Evolutionary conservation across 2,797 vertebrate genomes (phyloP), one percentile per base, ranked within the genome.

Genomic region (Propithecus perrieri): DNA sequence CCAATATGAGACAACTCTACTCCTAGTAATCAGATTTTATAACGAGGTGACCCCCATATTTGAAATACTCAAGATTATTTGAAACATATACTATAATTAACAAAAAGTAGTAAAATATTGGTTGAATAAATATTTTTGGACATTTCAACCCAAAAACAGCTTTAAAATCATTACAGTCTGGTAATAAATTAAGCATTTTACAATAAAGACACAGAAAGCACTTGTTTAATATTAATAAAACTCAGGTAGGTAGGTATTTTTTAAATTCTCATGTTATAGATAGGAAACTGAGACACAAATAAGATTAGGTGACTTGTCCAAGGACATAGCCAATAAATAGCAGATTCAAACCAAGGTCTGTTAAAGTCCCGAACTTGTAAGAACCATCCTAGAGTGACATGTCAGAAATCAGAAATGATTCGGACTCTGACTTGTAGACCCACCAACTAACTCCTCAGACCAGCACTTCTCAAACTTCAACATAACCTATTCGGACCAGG

Each of bases 131-230:
- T 48, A 67, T 41, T 67, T 59, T 50, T 87, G 38, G 61, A 65
- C 41, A 24, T 69, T 57, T 92, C 80, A 95, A 91, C 22, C 48
- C 41, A 9, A 55, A 94, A 93, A 83, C 41, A 87, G 33, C 43
- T 84, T 85, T 85, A 71, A 89, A 79, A 79, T 88, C 96, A 76
- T 74, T 78, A 93, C 1, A 63, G 57, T 38, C 22, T 83, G 11
- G 13, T 35, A 93, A 55, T 79, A 96, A 96, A 89, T 69, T 75
- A 92, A 76, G n/a, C 72, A 88, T 63, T 90, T 81, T 96, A 35
- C 15, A 85, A 12, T 53, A 83, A 30, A 53, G 17, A 59, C 30
- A 85, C 17, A 72, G 17, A 84, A 91, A 91, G 48, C 61, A 91
- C 18, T 84, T 79, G 80, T n/a, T 85, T 84, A 89, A 69, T 78